Evolutionary conservation across 37 sponge, comb jelly and placozoan species (phyloP).

Genomic region (Beroe ovata): DNA sequence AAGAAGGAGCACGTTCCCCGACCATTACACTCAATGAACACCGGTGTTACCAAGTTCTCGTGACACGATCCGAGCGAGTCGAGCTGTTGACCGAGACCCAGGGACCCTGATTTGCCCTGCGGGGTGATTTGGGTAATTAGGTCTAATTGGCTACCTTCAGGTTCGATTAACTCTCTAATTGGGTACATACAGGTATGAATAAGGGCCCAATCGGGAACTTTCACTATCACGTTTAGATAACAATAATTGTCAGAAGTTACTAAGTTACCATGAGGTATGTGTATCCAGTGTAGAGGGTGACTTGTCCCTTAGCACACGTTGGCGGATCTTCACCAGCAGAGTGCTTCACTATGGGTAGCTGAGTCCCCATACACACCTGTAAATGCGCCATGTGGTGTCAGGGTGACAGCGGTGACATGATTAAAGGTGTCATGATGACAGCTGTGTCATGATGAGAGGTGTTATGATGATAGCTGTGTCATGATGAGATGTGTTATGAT

Average conservation of each 20-base stretch:
- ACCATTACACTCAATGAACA: constrained; percentile 48
- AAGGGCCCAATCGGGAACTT: too few species aligned
- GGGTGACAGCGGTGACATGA: too few species aligned
- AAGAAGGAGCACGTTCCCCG: constrained; percentile 58
- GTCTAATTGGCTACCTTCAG: too few species aligned
- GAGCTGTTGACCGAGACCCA: constrained; percentile 44
- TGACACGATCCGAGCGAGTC: constrained; percentile 49
- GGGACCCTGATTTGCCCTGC: constrained; percentile 11
- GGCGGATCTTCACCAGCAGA: background rate
- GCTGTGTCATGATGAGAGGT: too few species aligned
- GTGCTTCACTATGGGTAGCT: constrained; percentile 45
- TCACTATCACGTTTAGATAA: too few species aligned
- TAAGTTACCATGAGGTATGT: constrained; percentile 51
- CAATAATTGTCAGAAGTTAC: too few species aligned
- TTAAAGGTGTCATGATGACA: too few species aligned
- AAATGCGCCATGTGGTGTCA: background rate
- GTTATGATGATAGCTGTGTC: too few species aligned
- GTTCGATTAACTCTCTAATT: too few species aligned
- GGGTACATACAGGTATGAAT: too few species aligned
- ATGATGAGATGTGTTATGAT: too few species aligned
- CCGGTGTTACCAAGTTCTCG: background rate
- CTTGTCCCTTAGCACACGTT: background rate
- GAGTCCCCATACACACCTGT: constrained; percentile 60
- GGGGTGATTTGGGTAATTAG: too few species aligned
- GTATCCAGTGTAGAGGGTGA: constrained; percentile 20